Percentiles rank a stretch among this genome's conserved stretches.
Conservation (phyloP, 2,797 vertebrate species). For the Coranthus polyacanthus region DNA sequence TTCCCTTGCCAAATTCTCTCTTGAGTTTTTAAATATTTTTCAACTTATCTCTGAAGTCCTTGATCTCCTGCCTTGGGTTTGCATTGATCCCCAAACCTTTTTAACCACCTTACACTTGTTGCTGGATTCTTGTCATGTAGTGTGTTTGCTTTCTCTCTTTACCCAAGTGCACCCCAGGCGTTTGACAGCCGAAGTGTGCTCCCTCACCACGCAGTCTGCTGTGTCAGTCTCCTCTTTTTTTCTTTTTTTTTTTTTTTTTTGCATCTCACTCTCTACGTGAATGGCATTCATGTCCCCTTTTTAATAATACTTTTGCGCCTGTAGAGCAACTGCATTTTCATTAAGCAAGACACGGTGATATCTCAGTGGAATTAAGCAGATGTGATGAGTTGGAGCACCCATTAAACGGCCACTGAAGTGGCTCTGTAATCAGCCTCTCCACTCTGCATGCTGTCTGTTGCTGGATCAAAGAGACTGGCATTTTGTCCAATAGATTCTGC, state of each 20-base stretch:
- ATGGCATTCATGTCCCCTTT: slow-evolving; percentile 36
- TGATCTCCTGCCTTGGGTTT: background rate
- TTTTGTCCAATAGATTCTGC: slow-evolving; percentile 49
- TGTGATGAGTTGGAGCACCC: slow-evolving; percentile 56
- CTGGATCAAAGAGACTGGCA: slow-evolving; percentile 34
- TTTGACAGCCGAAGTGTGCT: slow-evolving; percentile 41
- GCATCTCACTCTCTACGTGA: slow-evolving; percentile 18
- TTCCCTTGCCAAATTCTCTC: background rate
- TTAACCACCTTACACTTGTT: slow-evolving; percentile 35
- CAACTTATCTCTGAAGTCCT: too few species aligned
- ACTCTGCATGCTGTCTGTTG: slow-evolving; percentile 43
- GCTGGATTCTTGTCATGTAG: slow-evolving; percentile 12
- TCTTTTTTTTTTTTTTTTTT: slow-evolving; percentile 40
- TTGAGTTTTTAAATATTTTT: background rate
- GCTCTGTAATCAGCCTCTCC: slow-evolving; percentile 56
- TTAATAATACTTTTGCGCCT: slow-evolving; percentile 26
- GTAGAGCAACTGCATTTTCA: slow-evolving; percentile 33
- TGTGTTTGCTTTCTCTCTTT: slow-evolving; percentile 29
- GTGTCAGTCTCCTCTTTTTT: slow-evolving; percentile 36
- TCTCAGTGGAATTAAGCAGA: slow-evolving; percentile 69
- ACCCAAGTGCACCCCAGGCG: slow-evolving; percentile 27
- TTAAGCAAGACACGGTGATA: slow-evolving; percentile 37
- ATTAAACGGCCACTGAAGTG: slow-evolving; percentile 64
- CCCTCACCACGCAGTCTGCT: slow-evolving; percentile 18
- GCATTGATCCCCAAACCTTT: slow-evolving; percentile 20